phyloP scores from a whole-genome alignment of 2,888 invertebrate species.

The Phania funesta region DNA sequence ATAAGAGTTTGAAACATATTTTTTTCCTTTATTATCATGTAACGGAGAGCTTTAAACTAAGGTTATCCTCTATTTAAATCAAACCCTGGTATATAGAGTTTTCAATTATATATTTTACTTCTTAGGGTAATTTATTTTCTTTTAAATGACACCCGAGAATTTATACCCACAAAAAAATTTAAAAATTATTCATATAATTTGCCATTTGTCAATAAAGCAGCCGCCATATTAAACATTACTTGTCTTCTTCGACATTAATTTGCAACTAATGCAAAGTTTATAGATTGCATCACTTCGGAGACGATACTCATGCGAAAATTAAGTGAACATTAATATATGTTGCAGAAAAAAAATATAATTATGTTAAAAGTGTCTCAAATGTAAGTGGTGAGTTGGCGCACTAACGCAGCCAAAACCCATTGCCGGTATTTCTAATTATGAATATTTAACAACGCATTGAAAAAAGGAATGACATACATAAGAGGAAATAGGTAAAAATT shows the following conservation, averaged over 20 bases:
- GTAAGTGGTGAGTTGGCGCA: conserved; percentile 58
- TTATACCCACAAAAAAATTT: no score
- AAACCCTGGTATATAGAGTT: no score
- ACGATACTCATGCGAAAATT: not conserved
- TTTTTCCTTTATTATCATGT: no score
- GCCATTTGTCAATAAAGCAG: not conserved
- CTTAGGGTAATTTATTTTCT: no score
- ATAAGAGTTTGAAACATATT: no score
- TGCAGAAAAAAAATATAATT: not conserved
- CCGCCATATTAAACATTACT: not conserved
- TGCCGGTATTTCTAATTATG: conserved; percentile 19
- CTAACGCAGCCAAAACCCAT: not conserved
- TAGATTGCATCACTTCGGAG: not conserved
- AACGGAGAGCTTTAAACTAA: no score
- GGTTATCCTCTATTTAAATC: no score
- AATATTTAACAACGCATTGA: conserved; percentile 43
- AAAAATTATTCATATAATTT: not conserved
- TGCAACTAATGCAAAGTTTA: conserved; percentile 29
- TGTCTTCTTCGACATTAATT: not conserved
- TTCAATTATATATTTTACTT: no score
- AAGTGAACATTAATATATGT: not conserved
- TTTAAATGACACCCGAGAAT: no score
- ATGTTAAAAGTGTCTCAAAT: conserved; percentile 23
- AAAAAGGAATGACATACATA: conserved; percentile 17
- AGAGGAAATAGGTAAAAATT: no score